Evolutionary conservation across 2,113 vertebrate genomes (phyloP), one percentile per base, ranked within the genome.

Genomic region (Strigops habroptila): DNA sequence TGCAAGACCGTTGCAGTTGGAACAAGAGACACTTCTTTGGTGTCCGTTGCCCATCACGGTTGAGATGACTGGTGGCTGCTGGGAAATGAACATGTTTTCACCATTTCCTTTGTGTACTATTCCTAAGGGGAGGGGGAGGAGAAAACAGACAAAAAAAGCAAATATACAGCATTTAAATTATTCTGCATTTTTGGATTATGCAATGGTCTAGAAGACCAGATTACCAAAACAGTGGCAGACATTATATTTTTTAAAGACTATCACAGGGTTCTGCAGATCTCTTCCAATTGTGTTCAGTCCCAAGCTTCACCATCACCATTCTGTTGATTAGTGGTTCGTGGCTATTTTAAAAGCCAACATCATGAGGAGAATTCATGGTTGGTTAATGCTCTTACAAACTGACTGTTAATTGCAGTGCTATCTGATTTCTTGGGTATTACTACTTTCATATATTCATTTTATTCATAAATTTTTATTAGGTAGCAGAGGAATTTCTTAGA

Each of bases 31-130:
- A 12, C 98, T 99, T 33, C 99, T 97, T 94, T 99, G 99, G 95
- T 99, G 99, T 12, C 99, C 99, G 1, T 98, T 99, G 62, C 99
- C 99, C 99, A 99, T 99, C 90, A 99, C 98, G 0, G 99, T 99
- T 82, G 98, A 97, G 96, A 99, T 99, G 57, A 99, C 98, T 10
- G 98, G 98, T 2, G 99, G 99, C 96, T 99, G 99, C 98, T 99
- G 99, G 91, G 99, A 99, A 93, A 99, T 99, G 97, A 99, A 99
- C 93, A 99, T 95, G 86, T 99, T 99, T 97, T 99, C 99, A 71
- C 99, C 99, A 13, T 99, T 99, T 82, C 99, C 99, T 98, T 99
- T 99, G 97, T 99, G 99, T 73, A 99, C 98, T 77, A 99, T 99
- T 96, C 99, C 99, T 99, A 88, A 35, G 19, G 74, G 70, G 21